Base-by-base conservation (phyloP, 2,888 invertebrate genomes). In the Sphinx pinastri region DNA sequence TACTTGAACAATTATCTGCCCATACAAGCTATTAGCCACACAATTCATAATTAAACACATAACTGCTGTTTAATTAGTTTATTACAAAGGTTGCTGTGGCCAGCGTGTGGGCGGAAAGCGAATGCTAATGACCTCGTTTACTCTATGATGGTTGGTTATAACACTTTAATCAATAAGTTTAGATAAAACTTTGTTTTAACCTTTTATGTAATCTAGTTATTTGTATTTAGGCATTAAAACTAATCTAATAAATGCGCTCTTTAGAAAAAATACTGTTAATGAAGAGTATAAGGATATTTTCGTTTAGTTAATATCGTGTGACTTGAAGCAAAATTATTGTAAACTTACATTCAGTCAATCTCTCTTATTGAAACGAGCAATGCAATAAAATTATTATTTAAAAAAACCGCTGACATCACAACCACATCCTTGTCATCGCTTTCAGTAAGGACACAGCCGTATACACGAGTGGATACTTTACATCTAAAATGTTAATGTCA, bases 41-140 rank as follows among this genome's bases (percentile, higher is more conserved):
- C 85, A 84, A 85, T 84, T 84, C 81, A 73, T 87, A 87, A 86
- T 88, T 83, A 81, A 79, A 86, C 84, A 84, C 84, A 80, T 80
- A 81, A 84, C 79, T 79, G 78, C 79, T 82, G 81, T 79, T 81
- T 86, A 86, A 88, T 86, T 84, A 85, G 73, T 74, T 77, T 79
- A 81, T 82, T 81, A 85, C 80, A 79, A 80, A 83, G 80, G 80
- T 79, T 31, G 52, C n/a, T 45, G 54, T 59, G 63, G 70, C 52
- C 16, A 45, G 11, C 67, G 38, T 68, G 72, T 68, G 60, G 68
- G 71, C 68, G 72, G 54, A 16, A 51, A 57, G 68, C 57, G 71
- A 59, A 68, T 67, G 55, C 13, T 57, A 58, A 67, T 67, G 54
- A 52, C 38, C 47, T 60, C 51, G 49, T 59, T 52, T 52, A 52